Base-by-base conservation (phyloP, 2,888 invertebrate genomes). In the Synanthedon myopaeformis region DNA sequence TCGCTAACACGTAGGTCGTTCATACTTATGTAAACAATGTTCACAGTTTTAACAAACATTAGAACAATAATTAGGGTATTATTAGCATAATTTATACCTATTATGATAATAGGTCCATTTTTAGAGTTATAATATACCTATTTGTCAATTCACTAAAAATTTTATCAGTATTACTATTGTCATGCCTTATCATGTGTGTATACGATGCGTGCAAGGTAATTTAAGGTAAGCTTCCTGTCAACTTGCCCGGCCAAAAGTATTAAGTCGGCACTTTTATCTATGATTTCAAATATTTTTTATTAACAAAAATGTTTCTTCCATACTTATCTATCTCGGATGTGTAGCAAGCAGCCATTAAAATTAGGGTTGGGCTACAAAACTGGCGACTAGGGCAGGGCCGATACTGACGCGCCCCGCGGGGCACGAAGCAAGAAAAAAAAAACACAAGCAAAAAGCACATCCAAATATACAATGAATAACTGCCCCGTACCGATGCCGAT, bases 351-450 rank as follows among this genome's bases (percentile, higher is more conserved):
- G 88, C 88, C 88, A 88, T 88, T 87, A 87, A 86, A 87, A 84
- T 87, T 87, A 86, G 87, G 88, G 88, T 81, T 86, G 88, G 86
- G 86, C 85, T 74, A 78, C 76, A 70, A 73, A 74, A 68, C 76
- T 61, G 72, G 72, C 68, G 77, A 72, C 80, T 83, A 83, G 84
- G 84, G 87, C 76, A 76, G 82, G 82, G 81, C 82, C 77, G 72
- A 61, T 67, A 67, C 66, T 70, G 76, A 69, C 79, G 76, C 78
- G 79, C 81, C 79, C 69, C 65, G 71, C 66, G 70, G 71, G 70
- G 61, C 74, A 66, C 63, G 60, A 66, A 61, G 61, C 60, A 61
- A 61, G 70, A 67, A 70, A 76, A 79, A n/a, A 79, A 79, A 76
- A 70, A 63, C 23, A 12, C 13, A 68, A 69, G 64, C 67, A 75